Evolutionary conservation across 2,888 invertebrate species (phyloP).

Genomic region (Leucania comma): DNA sequence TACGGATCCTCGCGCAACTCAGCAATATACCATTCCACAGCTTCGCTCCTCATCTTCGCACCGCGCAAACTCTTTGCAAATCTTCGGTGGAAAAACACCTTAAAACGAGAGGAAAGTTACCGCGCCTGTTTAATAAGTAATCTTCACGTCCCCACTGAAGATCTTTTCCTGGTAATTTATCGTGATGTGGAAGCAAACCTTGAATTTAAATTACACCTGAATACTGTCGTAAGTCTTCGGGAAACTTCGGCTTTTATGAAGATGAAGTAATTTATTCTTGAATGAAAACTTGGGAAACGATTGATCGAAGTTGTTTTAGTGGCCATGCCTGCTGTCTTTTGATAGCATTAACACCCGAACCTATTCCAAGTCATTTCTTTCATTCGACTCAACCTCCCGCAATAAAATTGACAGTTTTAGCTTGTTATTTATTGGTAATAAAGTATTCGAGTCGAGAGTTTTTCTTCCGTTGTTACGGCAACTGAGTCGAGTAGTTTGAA

Average conservation of each 20-base stretch:
- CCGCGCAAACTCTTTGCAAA: not conserved
- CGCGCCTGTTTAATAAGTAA: constrained; percentile 74
- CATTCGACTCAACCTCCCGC: not conserved
- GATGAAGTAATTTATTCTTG: constrained; percentile 34
- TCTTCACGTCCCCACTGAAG: constrained; percentile 65
- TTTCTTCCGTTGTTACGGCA: not conserved
- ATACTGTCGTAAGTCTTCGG: constrained; percentile 44
- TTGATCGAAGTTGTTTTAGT: constrained; percentile 16
- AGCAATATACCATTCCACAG: not conserved
- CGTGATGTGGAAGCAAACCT: constrained; percentile 61
- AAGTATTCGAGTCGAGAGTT: not conserved
- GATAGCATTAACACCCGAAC: not conserved
- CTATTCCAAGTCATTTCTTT: not conserved
- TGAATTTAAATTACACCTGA: constrained; percentile 67
- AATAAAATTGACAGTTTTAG: not conserved
- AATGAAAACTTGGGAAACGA: constrained; percentile 16
- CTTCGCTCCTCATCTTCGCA: not conserved
- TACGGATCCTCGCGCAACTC: not conserved
- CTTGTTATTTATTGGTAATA: too few species aligned
- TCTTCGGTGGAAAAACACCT: not conserved
- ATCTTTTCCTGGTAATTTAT: constrained; percentile 66
- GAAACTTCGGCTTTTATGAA: constrained; percentile 41
- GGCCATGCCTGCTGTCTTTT: constrained; percentile 2
- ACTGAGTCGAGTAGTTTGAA: not conserved
- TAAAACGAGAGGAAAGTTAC: constrained; percentile 64